Evolutionary conservation across 2,797 vertebrate genomes (phyloP), one percentile per base, ranked within the genome.

Genomic region (Gymnothorax reevesii): DNA sequence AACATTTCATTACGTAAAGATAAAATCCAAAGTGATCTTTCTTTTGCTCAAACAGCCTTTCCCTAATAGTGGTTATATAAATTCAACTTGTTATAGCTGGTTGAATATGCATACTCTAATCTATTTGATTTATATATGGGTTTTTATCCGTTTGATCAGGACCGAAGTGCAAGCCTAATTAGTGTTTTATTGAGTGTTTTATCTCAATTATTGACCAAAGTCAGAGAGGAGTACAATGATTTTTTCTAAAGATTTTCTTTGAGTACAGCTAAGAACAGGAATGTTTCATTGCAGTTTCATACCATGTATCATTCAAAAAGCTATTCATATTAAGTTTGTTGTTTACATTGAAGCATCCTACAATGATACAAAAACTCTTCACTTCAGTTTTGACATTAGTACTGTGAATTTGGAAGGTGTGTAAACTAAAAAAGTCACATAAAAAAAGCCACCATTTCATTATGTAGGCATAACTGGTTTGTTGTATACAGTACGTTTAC

Each of bases 101-200:
- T 95, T 95, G 95, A 95, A 95, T 96, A 95, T 96, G 96, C 96
- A 96, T 96, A 96, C 96, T 96, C 95, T 94, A 96, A 96, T 96
- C 96, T 95, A 96, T 96, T 96, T 96, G 96, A 96, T 96, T 96
- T 96, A 96, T 95, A 96, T 96, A 96, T 79, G 75, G 96, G 94
- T 95, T 95, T 95, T 96, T 96, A 96, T 96, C 96, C 95, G 93
- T 94, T 95, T 96, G 96, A 96, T 96, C 96, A 95, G 94, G 94
- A 94, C 95, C 94, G 95, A 95, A 95, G 95, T 92, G 95, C 95
- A 96, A 96, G 96, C 94, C 96, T 96, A 96, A 96, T 96, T 96
- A 96, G 96, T 96, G 95, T 96, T 96, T 95, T 96, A 96, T 96
- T 93, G 95, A 96, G 95, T 96, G 95, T 96, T 96, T 96, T 95